phyloP scores from a whole-genome alignment of 2,113 vertebrate species.

The Parotia lawesii region DNA sequence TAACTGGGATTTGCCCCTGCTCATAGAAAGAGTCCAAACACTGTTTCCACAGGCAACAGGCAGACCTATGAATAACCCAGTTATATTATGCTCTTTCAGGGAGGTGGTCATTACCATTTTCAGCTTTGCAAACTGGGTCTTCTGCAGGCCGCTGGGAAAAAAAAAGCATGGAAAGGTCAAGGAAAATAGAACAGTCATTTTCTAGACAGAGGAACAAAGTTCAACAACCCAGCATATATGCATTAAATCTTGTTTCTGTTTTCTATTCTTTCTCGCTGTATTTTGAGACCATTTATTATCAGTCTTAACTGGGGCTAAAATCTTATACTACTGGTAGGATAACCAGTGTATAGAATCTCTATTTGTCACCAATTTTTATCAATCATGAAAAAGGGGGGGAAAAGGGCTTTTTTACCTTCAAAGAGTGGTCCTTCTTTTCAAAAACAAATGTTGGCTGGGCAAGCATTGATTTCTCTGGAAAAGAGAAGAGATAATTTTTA shows the following conservation, averaged over 20 bases:
- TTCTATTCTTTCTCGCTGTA: neutral
- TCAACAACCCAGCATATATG: neutral
- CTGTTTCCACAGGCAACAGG: neutral
- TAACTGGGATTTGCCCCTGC: neutral
- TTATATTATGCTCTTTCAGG: neutral
- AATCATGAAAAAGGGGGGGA: neutral
- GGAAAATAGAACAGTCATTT: neutral
- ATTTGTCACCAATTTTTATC: neutral
- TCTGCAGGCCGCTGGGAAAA: conserved; percentile 74
- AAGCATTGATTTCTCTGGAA: conserved; percentile 73
- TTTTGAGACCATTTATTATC: neutral
- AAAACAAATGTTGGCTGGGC: conserved; percentile 76
- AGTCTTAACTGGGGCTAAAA: neutral
- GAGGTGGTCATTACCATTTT: conserved; percentile 67
- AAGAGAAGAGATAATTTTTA: neutral
- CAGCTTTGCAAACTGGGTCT: conserved; percentile 51
- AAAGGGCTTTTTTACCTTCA: conserved; percentile 71
- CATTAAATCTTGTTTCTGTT: neutral
- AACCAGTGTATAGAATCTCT: neutral
- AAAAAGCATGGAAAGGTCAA: neutral
- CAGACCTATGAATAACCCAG: neutral
- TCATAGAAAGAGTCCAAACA: neutral
- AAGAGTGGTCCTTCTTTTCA: conserved; percentile 59
- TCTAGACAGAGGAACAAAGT: neutral
- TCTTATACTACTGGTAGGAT: neutral